phyloP scores from a whole-genome alignment of 35 echinoderm and acorn worm genomes.

The Lytechinus variegatus region DNA sequence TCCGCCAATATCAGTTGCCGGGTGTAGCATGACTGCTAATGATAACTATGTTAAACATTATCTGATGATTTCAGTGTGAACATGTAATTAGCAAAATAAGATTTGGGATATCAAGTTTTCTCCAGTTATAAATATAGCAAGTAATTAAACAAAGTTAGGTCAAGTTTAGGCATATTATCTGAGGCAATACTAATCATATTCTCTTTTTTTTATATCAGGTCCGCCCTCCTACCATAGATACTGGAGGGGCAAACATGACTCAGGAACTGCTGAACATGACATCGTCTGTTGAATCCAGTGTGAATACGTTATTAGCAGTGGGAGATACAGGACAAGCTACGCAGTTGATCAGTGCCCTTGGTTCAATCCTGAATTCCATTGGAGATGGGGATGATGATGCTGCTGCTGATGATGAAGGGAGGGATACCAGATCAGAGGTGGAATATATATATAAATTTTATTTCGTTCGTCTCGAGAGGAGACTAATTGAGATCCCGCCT shows the following conservation, averaged over 20 bases:
- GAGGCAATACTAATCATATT: no score
- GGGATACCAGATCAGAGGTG: constrained; percentile 40
- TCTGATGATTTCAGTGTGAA: no score
- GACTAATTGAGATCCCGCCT: no score
- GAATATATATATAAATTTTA: background rate
- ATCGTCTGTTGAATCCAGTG: constrained; percentile 24
- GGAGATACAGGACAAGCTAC: constrained; percentile 62
- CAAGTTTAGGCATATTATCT: no score
- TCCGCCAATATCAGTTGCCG: no score
- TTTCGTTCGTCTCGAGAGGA: no score
- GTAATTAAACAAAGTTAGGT: no score
- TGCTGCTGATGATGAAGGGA: constrained; percentile 31
- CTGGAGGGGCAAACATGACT: background rate
- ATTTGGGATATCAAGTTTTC: no score
- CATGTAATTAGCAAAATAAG: no score
- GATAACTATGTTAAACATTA: no score
- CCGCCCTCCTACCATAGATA: background rate
- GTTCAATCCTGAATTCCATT: constrained; percentile 61
- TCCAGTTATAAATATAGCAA: no score
- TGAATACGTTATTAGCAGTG: constrained; percentile 49
- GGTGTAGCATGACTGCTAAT: no score
- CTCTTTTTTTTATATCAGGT: background rate
- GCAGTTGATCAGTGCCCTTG: constrained; percentile 71
- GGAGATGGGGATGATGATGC: background rate
- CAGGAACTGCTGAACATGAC: constrained; percentile 62